phyloP scores from a whole-genome alignment of 2,797 vertebrate species.

The Dendrocincla tyrannina region DNA sequence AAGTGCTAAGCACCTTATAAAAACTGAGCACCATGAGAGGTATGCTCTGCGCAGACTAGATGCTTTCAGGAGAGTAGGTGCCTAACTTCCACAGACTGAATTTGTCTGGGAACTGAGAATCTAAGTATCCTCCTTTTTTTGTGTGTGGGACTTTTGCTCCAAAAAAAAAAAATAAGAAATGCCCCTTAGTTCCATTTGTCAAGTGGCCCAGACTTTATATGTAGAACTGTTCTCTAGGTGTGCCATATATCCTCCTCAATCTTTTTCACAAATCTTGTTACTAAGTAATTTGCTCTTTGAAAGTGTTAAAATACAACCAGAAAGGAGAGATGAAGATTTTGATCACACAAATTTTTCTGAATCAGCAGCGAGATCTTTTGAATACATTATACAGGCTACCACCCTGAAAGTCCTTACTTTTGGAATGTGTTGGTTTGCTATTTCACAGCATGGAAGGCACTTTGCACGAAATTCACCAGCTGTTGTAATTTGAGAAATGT shows the following conservation, averaged over 20 bases:
- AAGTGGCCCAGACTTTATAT: neutral
- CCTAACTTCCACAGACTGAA: neutral
- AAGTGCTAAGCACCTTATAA: neutral
- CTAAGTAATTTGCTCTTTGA: neutral
- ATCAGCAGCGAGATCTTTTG: neutral
- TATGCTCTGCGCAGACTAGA: neutral
- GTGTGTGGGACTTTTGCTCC: neutral
- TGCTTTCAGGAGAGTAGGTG: neutral
- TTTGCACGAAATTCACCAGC: neutral
- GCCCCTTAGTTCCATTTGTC: neutral
- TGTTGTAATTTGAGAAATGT: neutral
- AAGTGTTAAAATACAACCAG: neutral
- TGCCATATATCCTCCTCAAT: neutral
- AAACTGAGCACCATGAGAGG: neutral
- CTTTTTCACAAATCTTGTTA: neutral
- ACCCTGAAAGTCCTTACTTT: neutral
- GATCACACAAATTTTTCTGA: neutral
- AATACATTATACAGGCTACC: neutral
- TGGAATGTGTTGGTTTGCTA: neutral
- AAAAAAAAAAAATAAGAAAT: neutral
- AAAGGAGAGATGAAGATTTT: neutral
- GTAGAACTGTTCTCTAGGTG: neutral
- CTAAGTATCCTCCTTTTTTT: neutral
- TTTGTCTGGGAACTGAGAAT: neutral
- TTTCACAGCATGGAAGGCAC: neutral